phyloP scores from a whole-genome alignment of 2,797 vertebrate species.

The Orientallactaga sibirica region DNA sequence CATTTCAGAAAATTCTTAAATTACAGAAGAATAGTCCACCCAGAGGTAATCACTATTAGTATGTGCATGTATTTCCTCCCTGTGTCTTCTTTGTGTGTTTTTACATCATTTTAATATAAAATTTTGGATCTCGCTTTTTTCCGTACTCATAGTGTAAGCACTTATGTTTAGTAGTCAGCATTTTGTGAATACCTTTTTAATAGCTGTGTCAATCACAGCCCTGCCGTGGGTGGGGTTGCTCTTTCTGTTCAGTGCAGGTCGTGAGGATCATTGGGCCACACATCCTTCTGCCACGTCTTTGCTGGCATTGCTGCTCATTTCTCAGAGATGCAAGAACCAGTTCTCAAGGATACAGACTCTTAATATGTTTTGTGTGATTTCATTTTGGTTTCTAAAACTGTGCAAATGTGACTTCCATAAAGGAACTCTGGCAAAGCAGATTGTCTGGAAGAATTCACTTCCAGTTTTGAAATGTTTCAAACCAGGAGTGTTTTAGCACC shows the following conservation, averaged over 20 bases:
- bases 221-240: not conserved
- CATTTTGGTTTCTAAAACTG: constrained; percentile 74
- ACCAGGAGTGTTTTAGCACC: constrained; percentile 48
- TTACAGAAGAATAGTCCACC: not conserved
- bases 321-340: constrained; percentile 2
- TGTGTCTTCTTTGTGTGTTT: not conserved
- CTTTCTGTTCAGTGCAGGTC: constrained; percentile 8
- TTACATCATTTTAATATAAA: not conserved
- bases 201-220: not conserved
- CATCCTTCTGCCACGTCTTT: not conserved
- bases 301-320: not conserved
- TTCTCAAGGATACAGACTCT: constrained; percentile 50
- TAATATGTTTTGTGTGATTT: constrained; percentile 65
- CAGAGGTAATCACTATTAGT: not conserved
- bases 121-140: constrained; percentile 17
- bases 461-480: constrained; percentile 18
- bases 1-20: constrained; percentile 30
- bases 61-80: not conserved
- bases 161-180: not conserved
- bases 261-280: not conserved
- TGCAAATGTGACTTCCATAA: constrained; percentile 61
- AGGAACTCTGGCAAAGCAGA: constrained; percentile 65
- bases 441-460: constrained; percentile 66
- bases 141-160: not conserved
- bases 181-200: not conserved